These are phyloP conservation scores for Meloidogyne exigua DNA, from an alignment of 1,140 invertebrate species.

Conservation along the genomic window DNA sequence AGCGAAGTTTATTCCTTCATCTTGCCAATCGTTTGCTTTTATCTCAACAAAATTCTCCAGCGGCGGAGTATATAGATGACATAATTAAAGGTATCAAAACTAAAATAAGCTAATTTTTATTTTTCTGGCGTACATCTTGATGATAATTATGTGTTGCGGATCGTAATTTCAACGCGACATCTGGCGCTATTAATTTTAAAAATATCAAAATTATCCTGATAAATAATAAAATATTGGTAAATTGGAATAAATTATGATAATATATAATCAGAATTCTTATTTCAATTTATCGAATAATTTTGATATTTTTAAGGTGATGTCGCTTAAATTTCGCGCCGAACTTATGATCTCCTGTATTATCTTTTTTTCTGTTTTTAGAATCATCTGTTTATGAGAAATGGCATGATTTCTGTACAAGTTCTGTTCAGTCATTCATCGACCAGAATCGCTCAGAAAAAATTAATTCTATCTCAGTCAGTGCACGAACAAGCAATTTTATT, in stretches of 20 bases:
- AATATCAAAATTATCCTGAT: too few species aligned
- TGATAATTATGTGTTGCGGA: too few species aligned
- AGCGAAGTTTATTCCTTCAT: constrained; percentile 37
- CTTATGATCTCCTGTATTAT: too few species aligned
- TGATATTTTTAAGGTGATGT: too few species aligned
- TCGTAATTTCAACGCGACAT: too few species aligned
- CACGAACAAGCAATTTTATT: constrained; percentile 28
- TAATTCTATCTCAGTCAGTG: constrained; percentile 29
- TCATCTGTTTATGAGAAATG: constrained; percentile 30
- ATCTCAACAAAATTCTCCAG: constrained; percentile 20
- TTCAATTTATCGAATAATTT: too few species aligned
- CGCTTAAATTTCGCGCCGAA: too few species aligned
- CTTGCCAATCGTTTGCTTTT: constrained; percentile 35
- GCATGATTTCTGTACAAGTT: constrained; percentile 27
- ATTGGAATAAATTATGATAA: too few species aligned
- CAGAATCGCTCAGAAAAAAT: constrained; percentile 39
- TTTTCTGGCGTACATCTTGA: too few species aligned
- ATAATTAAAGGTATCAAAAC: constrained; percentile 34
- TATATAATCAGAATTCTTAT: too few species aligned
- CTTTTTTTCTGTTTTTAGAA: constrained; percentile 6
- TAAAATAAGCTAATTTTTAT: background rate
- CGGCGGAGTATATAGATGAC: constrained; percentile 29
- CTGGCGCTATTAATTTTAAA: too few species aligned
- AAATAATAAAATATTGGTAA: too few species aligned
- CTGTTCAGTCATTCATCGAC: constrained; percentile 32